Conservation (phyloP, 1,140 invertebrate genomes). For the Drosophila novamexicana region DNA sequence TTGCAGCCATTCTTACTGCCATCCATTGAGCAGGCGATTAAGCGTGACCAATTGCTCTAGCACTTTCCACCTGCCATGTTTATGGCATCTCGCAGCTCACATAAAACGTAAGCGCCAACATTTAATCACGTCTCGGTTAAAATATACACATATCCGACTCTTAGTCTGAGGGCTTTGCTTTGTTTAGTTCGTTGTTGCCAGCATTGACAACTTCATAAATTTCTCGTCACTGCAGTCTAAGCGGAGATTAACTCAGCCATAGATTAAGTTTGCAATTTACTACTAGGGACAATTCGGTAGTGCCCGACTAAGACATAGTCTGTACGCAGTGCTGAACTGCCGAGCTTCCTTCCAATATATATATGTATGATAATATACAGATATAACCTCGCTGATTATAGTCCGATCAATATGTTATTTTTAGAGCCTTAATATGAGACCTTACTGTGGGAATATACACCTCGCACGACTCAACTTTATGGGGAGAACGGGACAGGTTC, state of each 20-base stretch:
- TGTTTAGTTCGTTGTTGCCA: slow-evolving; percentile 25
- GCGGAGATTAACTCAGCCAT: slow-evolving; percentile 23
- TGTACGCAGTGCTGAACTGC: too few relatives aligned
- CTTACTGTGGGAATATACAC: too few relatives aligned
- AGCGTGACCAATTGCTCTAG: slow-evolving; percentile 76
- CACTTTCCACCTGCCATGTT: slow-evolving; percentile 59
- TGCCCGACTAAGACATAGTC: too few relatives aligned
- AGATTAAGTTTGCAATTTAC: slow-evolving; percentile 16
- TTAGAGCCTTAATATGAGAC: too few relatives aligned
- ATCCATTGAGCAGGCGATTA: slow-evolving; percentile 61
- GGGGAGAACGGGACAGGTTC: too few relatives aligned
- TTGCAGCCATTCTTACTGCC: background rate
- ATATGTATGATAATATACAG: too few relatives aligned
- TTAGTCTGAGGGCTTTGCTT: slow-evolving; percentile 20
- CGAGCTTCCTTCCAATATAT: too few relatives aligned
- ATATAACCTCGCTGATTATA: too few relatives aligned
- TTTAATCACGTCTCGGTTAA: slow-evolving; percentile 59
- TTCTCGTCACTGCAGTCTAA: slow-evolving; percentile 27
- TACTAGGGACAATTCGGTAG: background rate
- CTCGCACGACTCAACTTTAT: background rate
- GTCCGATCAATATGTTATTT: too few relatives aligned
- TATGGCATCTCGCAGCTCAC: slow-evolving; percentile 42
- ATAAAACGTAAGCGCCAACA: slow-evolving; percentile 51
- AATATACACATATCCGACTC: slow-evolving; percentile 7
- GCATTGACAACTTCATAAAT: slow-evolving; percentile 69